These are phyloP conservation scores for Platyura marginata DNA, from an alignment of 1,140 invertebrate genomes.

Conservation along the genomic window DNA sequence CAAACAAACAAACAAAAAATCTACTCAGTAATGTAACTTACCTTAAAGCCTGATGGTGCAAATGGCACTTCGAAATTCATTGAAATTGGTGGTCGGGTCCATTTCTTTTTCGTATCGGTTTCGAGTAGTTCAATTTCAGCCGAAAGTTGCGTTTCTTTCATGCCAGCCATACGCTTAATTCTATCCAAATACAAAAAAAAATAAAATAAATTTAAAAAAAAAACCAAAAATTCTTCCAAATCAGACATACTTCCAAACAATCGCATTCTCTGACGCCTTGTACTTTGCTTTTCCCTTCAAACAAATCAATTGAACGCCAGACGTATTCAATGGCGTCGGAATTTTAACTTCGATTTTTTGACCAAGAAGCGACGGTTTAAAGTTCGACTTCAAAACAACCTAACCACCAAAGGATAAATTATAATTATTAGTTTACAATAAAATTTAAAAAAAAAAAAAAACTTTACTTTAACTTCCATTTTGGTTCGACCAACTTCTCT, in stretches of 20 bases:
- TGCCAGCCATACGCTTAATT: constrained; percentile 98
- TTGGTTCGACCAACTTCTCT: constrained; percentile 95
- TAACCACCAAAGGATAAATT: background rate
- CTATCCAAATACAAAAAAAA: constrained; percentile 27
- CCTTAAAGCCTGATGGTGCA: constrained; percentile 95
- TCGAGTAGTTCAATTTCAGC: constrained; percentile 99
- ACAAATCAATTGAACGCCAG: constrained; percentile 96
- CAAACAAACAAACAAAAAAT: background rate
- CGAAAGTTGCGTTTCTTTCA: constrained; percentile 99
- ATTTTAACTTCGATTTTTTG: constrained; percentile 99
- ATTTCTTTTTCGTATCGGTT: constrained; percentile 98
- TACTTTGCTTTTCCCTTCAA: constrained; percentile 99
- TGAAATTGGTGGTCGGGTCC: constrained; percentile 99
- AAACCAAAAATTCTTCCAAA: background rate
- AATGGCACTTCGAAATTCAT: constrained; percentile 99
- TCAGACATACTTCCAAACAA: constrained; percentile 90
- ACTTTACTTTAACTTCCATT: constrained; percentile 93
- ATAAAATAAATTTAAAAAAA: background rate
- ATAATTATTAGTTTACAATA: background rate
- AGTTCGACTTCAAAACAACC: constrained; percentile 92
- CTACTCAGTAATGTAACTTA: constrained; percentile 6
- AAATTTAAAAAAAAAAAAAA: background rate
- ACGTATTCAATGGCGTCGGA: constrained; percentile 96
- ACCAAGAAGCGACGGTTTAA: constrained; percentile 92
- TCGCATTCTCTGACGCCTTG: constrained; percentile 98